These are phyloP conservation scores for Tryphoninae sp. DNA, from an alignment of 2,888 invertebrate species.

Conservation along the genomic window DNA sequence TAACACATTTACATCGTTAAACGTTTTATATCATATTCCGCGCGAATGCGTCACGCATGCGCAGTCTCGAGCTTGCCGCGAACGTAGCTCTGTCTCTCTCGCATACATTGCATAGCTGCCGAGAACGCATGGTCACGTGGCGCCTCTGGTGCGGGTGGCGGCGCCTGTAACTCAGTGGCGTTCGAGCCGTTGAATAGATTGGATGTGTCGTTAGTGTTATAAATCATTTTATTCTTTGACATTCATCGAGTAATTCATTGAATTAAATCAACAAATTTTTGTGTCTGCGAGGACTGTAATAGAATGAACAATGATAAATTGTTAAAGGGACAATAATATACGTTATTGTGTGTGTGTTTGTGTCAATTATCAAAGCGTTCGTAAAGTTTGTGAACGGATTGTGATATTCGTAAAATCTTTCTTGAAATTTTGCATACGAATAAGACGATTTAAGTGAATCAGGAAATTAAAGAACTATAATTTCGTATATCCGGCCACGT, in stretches of 20 bases:
- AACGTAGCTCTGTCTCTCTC: slow-evolving; percentile 7
- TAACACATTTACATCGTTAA: slow-evolving; percentile 47
- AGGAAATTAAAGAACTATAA: not conserved
- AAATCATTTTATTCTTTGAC: not conserved
- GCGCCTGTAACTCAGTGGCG: slow-evolving; percentile 36
- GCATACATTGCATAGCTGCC: not conserved
- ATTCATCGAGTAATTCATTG: not conserved
- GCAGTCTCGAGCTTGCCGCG: slow-evolving; percentile 30
- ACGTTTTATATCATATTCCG: slow-evolving; percentile 16
- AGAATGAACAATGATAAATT: not conserved
- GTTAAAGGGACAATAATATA: not conserved
- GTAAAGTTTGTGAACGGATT: not conserved
- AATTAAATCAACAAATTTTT: not conserved
- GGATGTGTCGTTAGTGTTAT: not conserved
- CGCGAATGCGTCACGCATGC: slow-evolving; percentile 23
- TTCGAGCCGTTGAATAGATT: slow-evolving; percentile 44
- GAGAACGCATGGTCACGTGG: slow-evolving; percentile 32
- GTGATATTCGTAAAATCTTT: not conserved
- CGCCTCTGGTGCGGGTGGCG: not conserved
- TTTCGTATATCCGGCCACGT: slow-evolving; percentile 32
- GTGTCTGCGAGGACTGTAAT: not conserved
- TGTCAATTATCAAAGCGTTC: not conserved
- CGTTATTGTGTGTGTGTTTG: not conserved
- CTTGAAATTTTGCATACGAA: not conserved
- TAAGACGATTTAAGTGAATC: not conserved